Evolutionary conservation across 2,113 vertebrate species (phyloP), one percentile per base, ranked within the genome.

Genomic region (Perca schrenkii): DNA sequence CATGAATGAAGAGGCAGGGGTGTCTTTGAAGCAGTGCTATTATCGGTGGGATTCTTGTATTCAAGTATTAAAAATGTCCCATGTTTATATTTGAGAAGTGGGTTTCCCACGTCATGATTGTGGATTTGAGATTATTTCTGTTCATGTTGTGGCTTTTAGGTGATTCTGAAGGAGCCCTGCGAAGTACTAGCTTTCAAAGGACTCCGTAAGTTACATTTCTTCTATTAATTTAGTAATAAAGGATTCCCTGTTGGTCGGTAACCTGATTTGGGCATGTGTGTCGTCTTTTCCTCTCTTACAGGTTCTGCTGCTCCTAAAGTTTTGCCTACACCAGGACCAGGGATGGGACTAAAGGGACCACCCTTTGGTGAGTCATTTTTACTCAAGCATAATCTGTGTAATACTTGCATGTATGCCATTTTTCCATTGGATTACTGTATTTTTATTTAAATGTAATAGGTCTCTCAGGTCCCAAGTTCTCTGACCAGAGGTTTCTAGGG

Each of bases 111-210:
- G 11, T 40, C 5, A 49, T 72, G 36, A 34, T 28, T 47, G 2
- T 3, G 1, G 8, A 60, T 58, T 56, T 63, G 10, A 74, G 11
- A n/a, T 61, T 16, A 28, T 31, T 62, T 31, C 13, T 67, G 3
- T 36, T 60, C 25, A 6, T 69, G 2, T 68, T 47, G 3, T 68
- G 43, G 0, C 12, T 12, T 88, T 61, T 53, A 96, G 95, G 93
- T 95, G 17, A 87, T 95, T 58, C 73, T 95, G 40, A 95, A 92
- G 67, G 95, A 96, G 82, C 95, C 95, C 1, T 87, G 8, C 88
- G 91, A 94, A 4, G 92, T 94, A 8, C 82, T 65, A 34, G 92
- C 91, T 56, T 95, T 94, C 25, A 83, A 92, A 89, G 92, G 89
- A 89, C 82, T 94, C 15, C 86, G 94, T 95, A 88, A 91, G 94